Base-by-base conservation (phyloP, 2,888 invertebrate genomes). In the Yponomeuta plumbellus region DNA sequence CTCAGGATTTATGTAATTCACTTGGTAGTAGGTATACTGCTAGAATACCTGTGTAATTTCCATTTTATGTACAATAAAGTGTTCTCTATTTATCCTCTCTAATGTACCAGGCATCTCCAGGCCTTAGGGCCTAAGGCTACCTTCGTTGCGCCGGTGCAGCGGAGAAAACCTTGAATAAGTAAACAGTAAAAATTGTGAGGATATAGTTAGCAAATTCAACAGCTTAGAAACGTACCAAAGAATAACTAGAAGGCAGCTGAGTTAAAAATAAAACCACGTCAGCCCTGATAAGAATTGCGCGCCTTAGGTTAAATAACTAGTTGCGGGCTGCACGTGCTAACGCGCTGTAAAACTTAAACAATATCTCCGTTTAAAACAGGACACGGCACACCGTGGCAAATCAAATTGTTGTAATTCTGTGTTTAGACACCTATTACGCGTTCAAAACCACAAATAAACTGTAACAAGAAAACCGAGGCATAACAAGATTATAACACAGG, bases 181-280 rank as follows among this genome's bases (percentile, higher is more conserved):
- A 34, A 34, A 34, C 34, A 34, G 34, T 34, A 34, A 34, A 34
- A 34, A 10, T 6, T 34, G 34, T 34, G 34, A 34, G 8, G 34
- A 34, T 10, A 8, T 6, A 34, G 34, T 52, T 44, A 13, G 44
- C 44, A 44, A 44, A 44, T 52, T 13, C 44, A 2, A 17, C 44
- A 52, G 44, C 44, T 52, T 52, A 13, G 44, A 52, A 13, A 74
- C 73, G 70, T 72, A 69, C 22, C 22, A 59, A 5, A 40, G 40
- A 4, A 20, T 44, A 64, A 21, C 13, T 52, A n/a, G 21, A 22
- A 58, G 22, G n/a, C n/a, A 58, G 58, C 20, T 22, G 58, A 61
- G 72, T 74, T 79, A 77, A 79, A 80, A 81, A 80, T 81, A 80
- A 80, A 76, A 73, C 73, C 74, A 72, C 77, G 79, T 78, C 77